Evolutionary conservation across 1,140 invertebrate genomes (phyloP).

Genomic region (Scaptodrosophila lebanonensis): DNA sequence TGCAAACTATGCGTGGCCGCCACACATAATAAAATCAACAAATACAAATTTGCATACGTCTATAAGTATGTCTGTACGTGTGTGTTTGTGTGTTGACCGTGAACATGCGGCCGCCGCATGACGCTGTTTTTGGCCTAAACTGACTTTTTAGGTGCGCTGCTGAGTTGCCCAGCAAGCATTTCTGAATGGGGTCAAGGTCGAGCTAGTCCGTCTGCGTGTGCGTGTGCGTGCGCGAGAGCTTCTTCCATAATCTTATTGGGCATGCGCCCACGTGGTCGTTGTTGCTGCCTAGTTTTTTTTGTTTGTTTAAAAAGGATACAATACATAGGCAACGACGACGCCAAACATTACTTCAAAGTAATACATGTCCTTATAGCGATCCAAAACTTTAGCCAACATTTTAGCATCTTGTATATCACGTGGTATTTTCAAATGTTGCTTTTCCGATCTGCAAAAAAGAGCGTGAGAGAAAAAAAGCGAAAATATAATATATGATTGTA

Average conservation of each 20-base stretch:
- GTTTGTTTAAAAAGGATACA: constrained; percentile 92
- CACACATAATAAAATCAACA: constrained; percentile 46
- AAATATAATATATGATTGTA: too few species aligned
- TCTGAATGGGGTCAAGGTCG: constrained; percentile 58
- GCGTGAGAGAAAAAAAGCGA: constrained; percentile 30
- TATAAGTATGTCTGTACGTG: neutral
- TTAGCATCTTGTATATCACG: constrained; percentile 97
- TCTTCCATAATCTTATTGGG: constrained; percentile 13
- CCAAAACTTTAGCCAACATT: constrained; percentile 92
- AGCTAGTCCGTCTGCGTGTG: constrained; percentile 1
- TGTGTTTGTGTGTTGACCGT: constrained; percentile 12
- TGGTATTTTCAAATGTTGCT: constrained; percentile 92
- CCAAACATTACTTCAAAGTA: constrained; percentile 93
- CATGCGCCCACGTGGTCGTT: too few species aligned
- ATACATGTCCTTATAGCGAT: constrained; percentile 96
- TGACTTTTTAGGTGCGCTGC: constrained; percentile 9
- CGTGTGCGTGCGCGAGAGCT: constrained; percentile 1
- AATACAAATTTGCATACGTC: constrained; percentile 11
- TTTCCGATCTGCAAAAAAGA: constrained; percentile 88
- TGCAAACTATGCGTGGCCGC: constrained; percentile 42
- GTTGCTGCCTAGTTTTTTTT: too few species aligned
- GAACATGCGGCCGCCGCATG: constrained; percentile 5
- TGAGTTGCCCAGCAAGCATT: constrained; percentile 21
- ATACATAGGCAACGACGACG: constrained; percentile 95
- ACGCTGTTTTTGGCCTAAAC: constrained; percentile 7